Evolutionary conservation across 2,888 invertebrate genomes (phyloP), one percentile per base, ranked within the genome.

Genomic region (Koerneria pararmatus): DNA sequence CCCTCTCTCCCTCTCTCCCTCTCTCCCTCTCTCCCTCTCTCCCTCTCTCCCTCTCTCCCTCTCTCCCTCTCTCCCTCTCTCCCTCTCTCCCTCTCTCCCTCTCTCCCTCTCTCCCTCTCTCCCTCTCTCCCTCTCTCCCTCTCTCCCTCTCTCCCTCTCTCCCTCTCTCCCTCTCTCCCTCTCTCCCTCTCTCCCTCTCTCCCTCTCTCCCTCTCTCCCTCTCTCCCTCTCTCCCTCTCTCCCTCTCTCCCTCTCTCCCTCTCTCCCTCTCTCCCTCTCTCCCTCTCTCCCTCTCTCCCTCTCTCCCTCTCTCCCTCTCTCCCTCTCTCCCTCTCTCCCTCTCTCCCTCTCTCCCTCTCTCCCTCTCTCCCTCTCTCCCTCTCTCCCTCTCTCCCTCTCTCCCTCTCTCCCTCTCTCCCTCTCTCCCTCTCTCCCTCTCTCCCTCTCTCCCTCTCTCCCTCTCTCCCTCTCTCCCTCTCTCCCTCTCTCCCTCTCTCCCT

Each of bases 221-320:
- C 24, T 58, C 29, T 58, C 65, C 35, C 56, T 57, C 46, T 65
- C 54, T 3, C 34, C 57, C 1, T 35, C 62, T 41, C 54, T 65
- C 32, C 37, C 22, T 58, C 58, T 54, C 22, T 62, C 46, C 48
- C 63, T 53, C 22, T 62, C 1, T 51, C n/a, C 51, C 53, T 19
- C 53, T 19, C 49, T 8, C 49, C 2, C 49, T 24, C 49, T n/a
- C 49, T 56, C 62, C 2, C 4, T 3, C 34, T 49, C 35, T 19
- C 22, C 24, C 31, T 24, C 41, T 2, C 32, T 41, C 37, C 22
- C 27, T n/a, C 35, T 59, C 22, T 59, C 32, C 60, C 60, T 37
- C 11, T 46, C 11, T 46, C 11, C 11, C 46, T 46, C 19, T n/a
- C 19, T 46, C 46, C 46, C 19, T 46, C 11, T 46, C 41, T 19